These are phyloP conservation scores for Coccyzus lansbergi DNA, from an alignment of 2,797 vertebrate genomes.

Conservation along the genomic window DNA sequence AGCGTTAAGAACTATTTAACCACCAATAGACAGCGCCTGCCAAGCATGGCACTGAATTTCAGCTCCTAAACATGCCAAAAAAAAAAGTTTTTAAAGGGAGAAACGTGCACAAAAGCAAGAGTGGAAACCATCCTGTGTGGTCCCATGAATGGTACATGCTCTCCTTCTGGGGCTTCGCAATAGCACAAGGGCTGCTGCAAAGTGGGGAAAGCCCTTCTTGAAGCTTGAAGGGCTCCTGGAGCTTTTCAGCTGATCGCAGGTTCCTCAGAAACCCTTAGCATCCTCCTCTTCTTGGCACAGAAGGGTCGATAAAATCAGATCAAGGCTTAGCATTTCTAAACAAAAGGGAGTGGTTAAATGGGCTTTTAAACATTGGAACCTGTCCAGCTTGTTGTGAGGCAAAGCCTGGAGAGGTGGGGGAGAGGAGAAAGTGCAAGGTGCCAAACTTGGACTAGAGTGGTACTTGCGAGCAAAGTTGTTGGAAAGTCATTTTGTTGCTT, in stretches of 20 bases:
- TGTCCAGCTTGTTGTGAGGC: conserved; percentile 62
- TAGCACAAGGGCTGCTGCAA: background rate
- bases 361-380: conserved; percentile 71
- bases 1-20: conserved; percentile 22
- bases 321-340: conserved; percentile 64
- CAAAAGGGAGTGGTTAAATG: conserved; percentile 72
- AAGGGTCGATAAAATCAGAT: conserved; percentile 71
- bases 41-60: conserved; percentile 28
- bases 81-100: conserved; percentile 34
- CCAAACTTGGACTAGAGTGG: conserved; percentile 52
- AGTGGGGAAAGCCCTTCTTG: conserved; percentile 26
- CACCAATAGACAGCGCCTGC: conserved; percentile 33
- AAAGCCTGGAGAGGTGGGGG: conserved; percentile 17
- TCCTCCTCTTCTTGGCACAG: conserved; percentile 55
- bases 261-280: conserved; percentile 43
- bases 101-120: background rate
- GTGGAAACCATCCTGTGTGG: conserved; percentile 41
- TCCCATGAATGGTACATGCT: background rate
- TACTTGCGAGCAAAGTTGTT: conserved; percentile 72
- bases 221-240: conserved; percentile 21
- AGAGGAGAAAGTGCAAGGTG: conserved; percentile 33
- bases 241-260: conserved; percentile 26
- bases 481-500: conserved; percentile 60
- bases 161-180: conserved; percentile 13
- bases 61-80: conserved; percentile 3